Evolutionary conservation across 2,113 vertebrate species (phyloP).

Genomic region (Osmerus eperlanus): DNA sequence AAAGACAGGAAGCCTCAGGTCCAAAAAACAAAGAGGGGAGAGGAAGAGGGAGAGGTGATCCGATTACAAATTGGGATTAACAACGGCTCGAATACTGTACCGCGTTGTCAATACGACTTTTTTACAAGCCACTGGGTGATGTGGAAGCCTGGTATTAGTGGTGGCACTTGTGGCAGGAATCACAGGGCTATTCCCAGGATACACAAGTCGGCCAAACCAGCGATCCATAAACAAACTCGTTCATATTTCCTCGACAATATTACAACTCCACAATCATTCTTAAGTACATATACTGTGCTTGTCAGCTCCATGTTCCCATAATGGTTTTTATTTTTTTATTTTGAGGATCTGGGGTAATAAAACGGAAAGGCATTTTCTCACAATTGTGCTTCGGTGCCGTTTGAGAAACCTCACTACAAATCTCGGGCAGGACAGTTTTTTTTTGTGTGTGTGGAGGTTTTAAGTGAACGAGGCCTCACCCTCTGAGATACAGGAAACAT

Average conservation of each 20-base stretch:
- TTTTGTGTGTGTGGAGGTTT: constrained; percentile 33
- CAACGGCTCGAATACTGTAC: background rate
- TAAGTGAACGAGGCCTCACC: background rate
- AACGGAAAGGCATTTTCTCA: constrained; percentile 47
- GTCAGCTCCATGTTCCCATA: too few relatives aligned
- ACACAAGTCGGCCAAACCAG: constrained; percentile 51
- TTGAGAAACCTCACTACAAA: constrained; percentile 51
- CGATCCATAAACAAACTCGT: constrained; percentile 44
- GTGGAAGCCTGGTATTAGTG: constrained; percentile 59
- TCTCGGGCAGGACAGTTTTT: constrained; percentile 26
- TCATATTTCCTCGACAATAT: too few relatives aligned
- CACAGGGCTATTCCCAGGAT: constrained; percentile 38
- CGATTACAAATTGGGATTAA: background rate
- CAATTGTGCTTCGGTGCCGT: constrained; percentile 50
- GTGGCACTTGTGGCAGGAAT: constrained; percentile 46
- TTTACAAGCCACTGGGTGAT: constrained; percentile 48
- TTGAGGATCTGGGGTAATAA: constrained; percentile 44
- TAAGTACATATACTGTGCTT: too few relatives aligned
- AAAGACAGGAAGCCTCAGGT: background rate
- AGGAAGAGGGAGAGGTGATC: background rate
- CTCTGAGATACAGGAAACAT: constrained; percentile 77
- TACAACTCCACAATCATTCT: too few relatives aligned
- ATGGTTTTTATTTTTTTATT: background rate
- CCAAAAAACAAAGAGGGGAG: background rate
- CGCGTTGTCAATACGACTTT: constrained; percentile 30